Evolutionary conservation across 2,113 vertebrate genomes (phyloP).

Genomic region (Aleadryas rufinucha): DNA sequence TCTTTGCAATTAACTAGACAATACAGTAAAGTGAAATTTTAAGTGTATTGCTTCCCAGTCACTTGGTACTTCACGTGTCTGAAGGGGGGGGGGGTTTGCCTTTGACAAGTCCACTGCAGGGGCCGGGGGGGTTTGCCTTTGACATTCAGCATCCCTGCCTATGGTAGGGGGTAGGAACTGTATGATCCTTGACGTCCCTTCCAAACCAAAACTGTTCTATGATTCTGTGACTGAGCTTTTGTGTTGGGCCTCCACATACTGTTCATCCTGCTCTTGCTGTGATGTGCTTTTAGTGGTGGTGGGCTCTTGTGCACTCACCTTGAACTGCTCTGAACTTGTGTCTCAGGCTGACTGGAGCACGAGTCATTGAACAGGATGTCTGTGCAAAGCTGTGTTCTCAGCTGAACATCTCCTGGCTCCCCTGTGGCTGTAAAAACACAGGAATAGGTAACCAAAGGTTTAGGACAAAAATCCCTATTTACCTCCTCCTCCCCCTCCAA

Average conservation of each 20-base stretch:
- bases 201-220: neutral
- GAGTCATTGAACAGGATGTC: rapidly evolving
- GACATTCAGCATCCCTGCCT: neutral
- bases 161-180: neutral
- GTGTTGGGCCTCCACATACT: neutral
- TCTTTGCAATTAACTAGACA: neutral
- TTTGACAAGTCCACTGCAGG: neutral
- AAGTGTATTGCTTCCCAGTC: neutral
- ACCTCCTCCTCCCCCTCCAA: rapidly evolving
- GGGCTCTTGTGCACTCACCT: neutral
- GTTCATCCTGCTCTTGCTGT: neutral
- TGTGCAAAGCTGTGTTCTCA: neutral
- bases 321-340: neutral
- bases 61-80: neutral
- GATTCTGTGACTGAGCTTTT: neutral
- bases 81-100: neutral
- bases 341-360: neutral
- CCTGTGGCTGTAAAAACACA: neutral
- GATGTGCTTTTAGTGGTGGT: neutral
- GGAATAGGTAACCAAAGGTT: neutral
- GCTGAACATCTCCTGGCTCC: neutral
- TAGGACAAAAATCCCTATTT: neutral
- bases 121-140: neutral
- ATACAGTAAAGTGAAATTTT: neutral
- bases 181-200: neutral